Conservation (phyloP, 2,888 invertebrate genomes). For the Vesta saturnalis region DNA sequence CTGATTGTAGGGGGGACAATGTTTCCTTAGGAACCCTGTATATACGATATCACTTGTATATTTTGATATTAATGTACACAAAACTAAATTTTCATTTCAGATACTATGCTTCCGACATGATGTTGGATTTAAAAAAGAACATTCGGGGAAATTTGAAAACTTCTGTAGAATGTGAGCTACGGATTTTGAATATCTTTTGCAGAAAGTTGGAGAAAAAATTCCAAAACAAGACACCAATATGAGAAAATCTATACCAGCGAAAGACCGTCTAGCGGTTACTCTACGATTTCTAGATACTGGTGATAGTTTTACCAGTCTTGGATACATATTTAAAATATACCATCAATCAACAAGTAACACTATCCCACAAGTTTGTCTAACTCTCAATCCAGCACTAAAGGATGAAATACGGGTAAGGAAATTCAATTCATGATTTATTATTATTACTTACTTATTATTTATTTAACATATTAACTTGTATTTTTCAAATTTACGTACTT, state of each 20-base stretch:
- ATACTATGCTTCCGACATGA: slow-evolving; percentile 9
- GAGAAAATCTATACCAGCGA: slow-evolving; percentile 39
- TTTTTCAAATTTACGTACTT: background rate
- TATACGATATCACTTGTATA: too few species aligned
- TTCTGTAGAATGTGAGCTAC: slow-evolving; percentile 42
- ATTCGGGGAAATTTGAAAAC: slow-evolving; percentile 40
- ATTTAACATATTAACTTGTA: too few species aligned
- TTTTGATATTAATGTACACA: too few species aligned
- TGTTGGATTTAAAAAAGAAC: slow-evolving; percentile 2
- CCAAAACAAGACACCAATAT: slow-evolving; percentile 41
- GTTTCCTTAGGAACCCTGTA: too few species aligned
- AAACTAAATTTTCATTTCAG: too few species aligned
- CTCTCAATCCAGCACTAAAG: slow-evolving; percentile 35
- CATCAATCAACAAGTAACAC: slow-evolving; percentile 37
- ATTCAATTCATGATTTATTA: background rate
- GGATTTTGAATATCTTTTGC: slow-evolving; percentile 42
- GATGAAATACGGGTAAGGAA: slow-evolving; percentile 38
- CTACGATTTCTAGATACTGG: slow-evolving; percentile 43
- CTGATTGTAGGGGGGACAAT: too few species aligned
- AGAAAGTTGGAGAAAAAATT: slow-evolving; percentile 39
- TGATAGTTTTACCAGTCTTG: slow-evolving; percentile 43
- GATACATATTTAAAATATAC: slow-evolving; percentile 45
- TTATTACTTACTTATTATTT: slow-evolving; percentile 6
- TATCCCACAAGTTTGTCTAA: slow-evolving; percentile 40
- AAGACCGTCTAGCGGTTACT: slow-evolving; percentile 41